phyloP scores from a whole-genome alignment of 2,888 invertebrate genomes.

The Brachynemurus nebulosus region DNA sequence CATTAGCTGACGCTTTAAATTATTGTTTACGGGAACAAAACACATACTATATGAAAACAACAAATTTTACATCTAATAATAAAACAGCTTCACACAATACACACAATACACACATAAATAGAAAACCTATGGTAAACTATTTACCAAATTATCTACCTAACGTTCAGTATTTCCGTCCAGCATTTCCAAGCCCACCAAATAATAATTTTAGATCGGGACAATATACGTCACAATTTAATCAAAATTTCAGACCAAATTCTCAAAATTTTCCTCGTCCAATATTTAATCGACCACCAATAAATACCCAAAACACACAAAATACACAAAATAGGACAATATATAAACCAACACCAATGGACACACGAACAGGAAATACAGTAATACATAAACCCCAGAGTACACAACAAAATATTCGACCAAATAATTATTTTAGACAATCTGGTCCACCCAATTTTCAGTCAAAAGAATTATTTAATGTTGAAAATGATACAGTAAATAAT shows the following conservation, averaged over 20 bases:
- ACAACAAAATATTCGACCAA: no score
- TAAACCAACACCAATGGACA: not conserved
- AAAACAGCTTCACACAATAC: not conserved
- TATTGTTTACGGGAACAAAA: conserved; percentile 16
- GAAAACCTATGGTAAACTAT: not conserved
- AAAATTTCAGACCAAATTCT: not conserved
- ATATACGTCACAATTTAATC: no score
- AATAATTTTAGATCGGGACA: no score
- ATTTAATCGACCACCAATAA: no score
- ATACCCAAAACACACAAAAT: not conserved
- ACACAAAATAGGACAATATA: not conserved
- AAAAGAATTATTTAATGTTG: no score
- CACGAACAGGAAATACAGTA: not conserved
- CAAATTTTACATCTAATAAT: no score
- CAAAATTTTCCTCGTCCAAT: not conserved
- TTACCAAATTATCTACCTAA: not conserved
- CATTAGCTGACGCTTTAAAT: conserved; percentile 14
- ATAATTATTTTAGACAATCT: not conserved
- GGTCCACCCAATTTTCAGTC: not conserved
- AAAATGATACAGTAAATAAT: no score
- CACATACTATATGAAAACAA: not conserved
- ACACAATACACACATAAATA: not conserved
- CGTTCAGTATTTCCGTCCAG: not conserved
- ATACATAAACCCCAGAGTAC: no score
- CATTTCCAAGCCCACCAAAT: not conserved